These are phyloP conservation scores for Augochlorella aurata DNA, from an alignment of 2,888 invertebrate genomes.

Conservation along the genomic window DNA sequence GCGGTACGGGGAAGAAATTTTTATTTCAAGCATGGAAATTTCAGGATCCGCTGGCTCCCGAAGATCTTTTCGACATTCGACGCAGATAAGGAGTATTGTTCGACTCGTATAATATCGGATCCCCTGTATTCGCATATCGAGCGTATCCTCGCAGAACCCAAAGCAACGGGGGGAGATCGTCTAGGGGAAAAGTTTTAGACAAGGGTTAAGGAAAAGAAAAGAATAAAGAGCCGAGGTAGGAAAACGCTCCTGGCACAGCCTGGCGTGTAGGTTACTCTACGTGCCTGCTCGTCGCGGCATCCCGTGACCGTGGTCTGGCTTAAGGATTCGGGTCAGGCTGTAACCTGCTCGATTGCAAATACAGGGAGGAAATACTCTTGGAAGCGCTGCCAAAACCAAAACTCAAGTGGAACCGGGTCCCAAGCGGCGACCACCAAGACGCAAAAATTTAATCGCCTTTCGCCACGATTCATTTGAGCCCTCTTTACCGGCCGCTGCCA, in stretches of 20 bases:
- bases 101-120: constrained; percentile 59
- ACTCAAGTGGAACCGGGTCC: constrained; percentile 72
- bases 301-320: constrained; percentile 74
- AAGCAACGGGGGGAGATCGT: constrained; percentile 28
- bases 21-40: constrained; percentile 10
- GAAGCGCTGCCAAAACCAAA: constrained; percentile 78
- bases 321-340: constrained; percentile 79
- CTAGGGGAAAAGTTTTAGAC: constrained; percentile 63
- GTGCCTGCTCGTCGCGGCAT: constrained; percentile 73
- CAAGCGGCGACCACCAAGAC: constrained; percentile 61
- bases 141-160: constrained; percentile 47
- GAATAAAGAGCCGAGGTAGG: constrained; percentile 59
- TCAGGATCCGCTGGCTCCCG: constrained; percentile 13
- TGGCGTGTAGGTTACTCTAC: constrained; percentile 76
- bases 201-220: constrained; percentile 55
- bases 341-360: constrained; percentile 79
- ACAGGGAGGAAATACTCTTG: constrained; percentile 73
- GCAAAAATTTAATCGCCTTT: constrained; percentile 73
- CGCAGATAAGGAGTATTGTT: constrained; percentile 58
- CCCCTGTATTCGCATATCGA: constrained; percentile 56
- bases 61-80: constrained; percentile 19
- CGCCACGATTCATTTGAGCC: constrained; percentile 49
- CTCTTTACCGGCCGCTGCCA: constrained; percentile 7
- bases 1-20: constrained; percentile 5
- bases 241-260: constrained; percentile 71